Conservation (phyloP, 2,797 vertebrate species). For the Sciurus carolinensis region DNA sequence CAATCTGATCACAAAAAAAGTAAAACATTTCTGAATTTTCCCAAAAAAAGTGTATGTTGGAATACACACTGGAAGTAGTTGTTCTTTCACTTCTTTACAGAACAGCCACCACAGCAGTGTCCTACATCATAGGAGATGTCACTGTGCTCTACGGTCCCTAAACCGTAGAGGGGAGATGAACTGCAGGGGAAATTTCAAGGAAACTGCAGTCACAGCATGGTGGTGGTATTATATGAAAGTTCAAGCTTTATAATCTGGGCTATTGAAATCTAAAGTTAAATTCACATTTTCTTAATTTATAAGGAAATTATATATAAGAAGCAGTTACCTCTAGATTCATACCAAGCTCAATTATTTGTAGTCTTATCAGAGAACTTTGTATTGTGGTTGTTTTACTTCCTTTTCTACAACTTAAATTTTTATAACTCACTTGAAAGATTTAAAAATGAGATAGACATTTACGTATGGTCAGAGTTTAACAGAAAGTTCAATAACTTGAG, state of each 20-base stretch:
- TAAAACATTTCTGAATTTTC: slow-evolving; percentile 50
- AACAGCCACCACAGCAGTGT: background rate
- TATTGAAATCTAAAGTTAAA: background rate
- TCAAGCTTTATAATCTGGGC: slow-evolving; percentile 14
- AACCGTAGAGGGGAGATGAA: background rate
- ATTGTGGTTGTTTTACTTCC: background rate
- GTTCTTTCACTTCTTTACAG: background rate
- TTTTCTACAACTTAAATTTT: slow-evolving; percentile 25
- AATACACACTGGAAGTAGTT: background rate
- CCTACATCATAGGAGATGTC: background rate
- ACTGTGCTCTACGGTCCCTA: background rate
- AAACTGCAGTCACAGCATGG: background rate
- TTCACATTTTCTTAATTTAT: slow-evolving; percentile 14
- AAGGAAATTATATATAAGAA: slow-evolving; percentile 15
- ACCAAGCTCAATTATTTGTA: background rate
- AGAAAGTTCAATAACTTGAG: slow-evolving; percentile 11
- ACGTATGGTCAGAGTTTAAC: background rate
- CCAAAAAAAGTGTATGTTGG: background rate
- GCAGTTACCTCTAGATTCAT: background rate
- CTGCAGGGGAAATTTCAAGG: background rate
- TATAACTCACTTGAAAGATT: background rate
- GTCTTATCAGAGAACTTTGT: slow-evolving; percentile 44
- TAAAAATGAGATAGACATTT: background rate
- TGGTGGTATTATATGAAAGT: background rate
- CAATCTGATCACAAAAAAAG: background rate